These are phyloP conservation scores for Riparia riparia DNA, from an alignment of 2,113 vertebrate species.

Conservation along the genomic window DNA sequence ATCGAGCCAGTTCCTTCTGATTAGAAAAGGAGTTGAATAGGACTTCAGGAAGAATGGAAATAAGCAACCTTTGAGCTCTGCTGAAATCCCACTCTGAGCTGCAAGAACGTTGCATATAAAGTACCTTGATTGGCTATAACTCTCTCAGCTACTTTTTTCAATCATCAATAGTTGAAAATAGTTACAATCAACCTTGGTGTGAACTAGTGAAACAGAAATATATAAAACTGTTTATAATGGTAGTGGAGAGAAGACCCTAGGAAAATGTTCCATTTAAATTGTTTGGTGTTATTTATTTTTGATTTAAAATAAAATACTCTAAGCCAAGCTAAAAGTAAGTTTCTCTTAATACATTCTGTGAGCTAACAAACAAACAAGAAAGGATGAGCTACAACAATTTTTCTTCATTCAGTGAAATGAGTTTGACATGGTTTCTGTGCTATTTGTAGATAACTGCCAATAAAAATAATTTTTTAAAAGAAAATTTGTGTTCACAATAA, in stretches of 20 bases:
- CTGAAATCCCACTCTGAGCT: background rate
- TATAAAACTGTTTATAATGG: background rate
- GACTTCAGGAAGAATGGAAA: background rate
- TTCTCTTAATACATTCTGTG: background rate
- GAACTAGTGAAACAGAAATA: background rate
- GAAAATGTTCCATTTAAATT: background rate
- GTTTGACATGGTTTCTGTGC: background rate
- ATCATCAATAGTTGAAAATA: background rate
- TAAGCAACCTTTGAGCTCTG: background rate
- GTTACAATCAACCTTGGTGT: background rate
- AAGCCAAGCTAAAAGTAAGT: background rate
- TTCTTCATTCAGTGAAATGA: background rate
- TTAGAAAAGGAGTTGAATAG: background rate
- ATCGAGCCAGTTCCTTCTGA: background rate
- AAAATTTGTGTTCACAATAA: background rate
- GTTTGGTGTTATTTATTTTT: background rate
- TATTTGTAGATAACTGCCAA: background rate
- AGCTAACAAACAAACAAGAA: slow-evolving; percentile 14
- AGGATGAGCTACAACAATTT: background rate
- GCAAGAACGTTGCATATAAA: background rate
- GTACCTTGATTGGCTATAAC: background rate
- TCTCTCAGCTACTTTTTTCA: background rate
- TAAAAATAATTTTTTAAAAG: background rate
- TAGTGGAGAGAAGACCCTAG: background rate
- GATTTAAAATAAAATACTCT: background rate